A percentile compares a stretch with the other conserved stretches of the same genome.
Conservation (phyloP, 2,797 vertebrate species). For the Trachops cirrhosus region DNA sequence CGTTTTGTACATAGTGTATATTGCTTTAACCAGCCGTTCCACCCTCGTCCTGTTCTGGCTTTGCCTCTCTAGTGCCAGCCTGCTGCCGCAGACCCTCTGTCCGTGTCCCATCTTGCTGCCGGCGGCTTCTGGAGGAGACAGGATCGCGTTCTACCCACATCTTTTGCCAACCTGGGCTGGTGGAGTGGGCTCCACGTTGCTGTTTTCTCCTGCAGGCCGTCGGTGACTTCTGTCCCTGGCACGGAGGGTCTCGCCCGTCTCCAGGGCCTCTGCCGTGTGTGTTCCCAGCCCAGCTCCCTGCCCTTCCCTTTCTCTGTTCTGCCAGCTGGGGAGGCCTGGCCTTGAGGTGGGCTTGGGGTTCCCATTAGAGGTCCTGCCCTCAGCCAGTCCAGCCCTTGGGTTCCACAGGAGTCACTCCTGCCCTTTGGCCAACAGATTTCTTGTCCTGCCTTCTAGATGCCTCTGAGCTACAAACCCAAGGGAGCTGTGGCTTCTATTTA, state of each 20-base stretch:
- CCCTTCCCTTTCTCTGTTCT: neutral
- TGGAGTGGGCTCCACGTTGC: neutral
- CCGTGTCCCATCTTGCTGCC: neutral
- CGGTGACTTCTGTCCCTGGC: constrained; percentile 52
- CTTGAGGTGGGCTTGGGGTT: neutral
- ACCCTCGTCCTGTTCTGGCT: constrained; percentile 83
- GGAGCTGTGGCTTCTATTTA: constrained; percentile 68
- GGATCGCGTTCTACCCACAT: constrained; percentile 15
- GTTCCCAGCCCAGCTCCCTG: neutral
- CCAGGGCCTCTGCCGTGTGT: neutral
- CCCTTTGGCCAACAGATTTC: constrained; percentile 41
- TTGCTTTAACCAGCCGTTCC: constrained; percentile 84
- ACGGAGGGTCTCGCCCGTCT: constrained; percentile 18
- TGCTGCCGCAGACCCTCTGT: constrained; percentile 73
- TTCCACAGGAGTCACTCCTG: neutral
- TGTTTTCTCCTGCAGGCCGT: constrained; percentile 65
- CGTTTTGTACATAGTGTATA: constrained; percentile 89
- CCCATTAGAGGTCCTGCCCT: neutral
- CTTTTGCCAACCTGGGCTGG: constrained; percentile 29
- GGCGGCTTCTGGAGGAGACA: constrained; percentile 67
- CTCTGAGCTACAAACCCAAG: constrained; percentile 61
- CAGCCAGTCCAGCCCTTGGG: neutral
- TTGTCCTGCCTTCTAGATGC: constrained; percentile 48
- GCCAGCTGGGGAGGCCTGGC: neutral
- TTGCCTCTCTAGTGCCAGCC: constrained; percentile 83